phyloP scores from a whole-genome alignment of 2,888 invertebrate genomes.

The Gryllus longicercus region DNA sequence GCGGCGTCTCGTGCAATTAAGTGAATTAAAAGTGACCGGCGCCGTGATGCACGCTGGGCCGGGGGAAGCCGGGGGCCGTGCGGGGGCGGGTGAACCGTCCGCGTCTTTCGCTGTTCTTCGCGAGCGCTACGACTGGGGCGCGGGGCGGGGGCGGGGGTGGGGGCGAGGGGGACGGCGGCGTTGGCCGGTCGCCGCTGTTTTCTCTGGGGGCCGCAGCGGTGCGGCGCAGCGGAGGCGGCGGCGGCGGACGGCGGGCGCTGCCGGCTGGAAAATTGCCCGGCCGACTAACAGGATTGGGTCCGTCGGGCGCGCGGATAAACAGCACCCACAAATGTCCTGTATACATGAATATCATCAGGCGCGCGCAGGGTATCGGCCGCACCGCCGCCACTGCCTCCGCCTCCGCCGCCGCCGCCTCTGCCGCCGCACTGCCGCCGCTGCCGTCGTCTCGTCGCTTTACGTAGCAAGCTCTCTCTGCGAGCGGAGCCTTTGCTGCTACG shows the following conservation, averaged over 20 bases:
- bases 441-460: neutral
- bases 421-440: neutral
- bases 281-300: conserved; percentile 17
- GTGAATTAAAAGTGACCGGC: conserved; percentile 8
- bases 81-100: neutral
- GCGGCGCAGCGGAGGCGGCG: neutral
- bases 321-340: conserved; percentile 17
- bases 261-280: neutral
- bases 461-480: too few relatives aligned
- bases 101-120: neutral
- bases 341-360: conserved; percentile 17
- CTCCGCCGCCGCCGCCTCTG: neutral
- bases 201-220: neutral
- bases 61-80: too few relatives aligned
- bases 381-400: neutral
- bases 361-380: neutral
- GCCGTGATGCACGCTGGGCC: neutral
- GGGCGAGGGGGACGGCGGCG: neutral
- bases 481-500: too few relatives aligned
- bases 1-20: neutral
- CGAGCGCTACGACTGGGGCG: neutral
- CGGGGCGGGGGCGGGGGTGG: neutral
- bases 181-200: neutral
- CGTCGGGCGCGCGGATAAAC: conserved; percentile 17
- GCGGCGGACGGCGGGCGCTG: neutral